These are phyloP conservation scores for Aradus depressus DNA, from an alignment of 2,888 invertebrate species.

Conservation along the genomic window DNA sequence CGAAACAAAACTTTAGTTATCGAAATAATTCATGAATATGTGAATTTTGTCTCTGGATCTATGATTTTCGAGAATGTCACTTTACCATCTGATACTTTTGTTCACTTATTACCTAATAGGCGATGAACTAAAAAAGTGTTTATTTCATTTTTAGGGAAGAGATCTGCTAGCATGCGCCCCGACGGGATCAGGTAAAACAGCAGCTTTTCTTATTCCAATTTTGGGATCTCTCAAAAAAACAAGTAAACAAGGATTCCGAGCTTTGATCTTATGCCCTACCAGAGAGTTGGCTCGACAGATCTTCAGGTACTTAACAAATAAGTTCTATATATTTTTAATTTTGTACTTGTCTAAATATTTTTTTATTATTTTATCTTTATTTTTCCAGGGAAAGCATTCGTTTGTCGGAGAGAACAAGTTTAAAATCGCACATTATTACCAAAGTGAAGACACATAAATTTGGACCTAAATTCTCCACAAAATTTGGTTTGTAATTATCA, in stretches of 20 bases:
- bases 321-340: constrained; percentile 1
- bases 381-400: constrained; percentile 44
- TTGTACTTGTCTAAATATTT: too few species aligned
- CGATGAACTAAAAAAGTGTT: too few species aligned
- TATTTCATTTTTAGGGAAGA: constrained; percentile 39
- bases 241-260: constrained; percentile 64
- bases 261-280: constrained; percentile 83
- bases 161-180: constrained; percentile 90
- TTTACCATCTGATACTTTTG: too few species aligned
- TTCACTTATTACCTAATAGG: too few species aligned
- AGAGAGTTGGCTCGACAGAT: constrained; percentile 89
- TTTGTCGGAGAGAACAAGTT: constrained; percentile 59
- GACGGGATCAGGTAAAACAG: constrained; percentile 95
- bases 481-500: too few species aligned
- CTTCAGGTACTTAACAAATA: constrained; percentile 22
- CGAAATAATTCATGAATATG: too few species aligned
- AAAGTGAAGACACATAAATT: constrained; percentile 65
- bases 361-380: constrained; percentile 4
- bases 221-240: constrained; percentile 62
- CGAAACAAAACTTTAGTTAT: too few species aligned
- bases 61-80: too few species aligned
- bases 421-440: constrained; percentile 65
- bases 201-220: constrained; percentile 84
- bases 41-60: too few species aligned
- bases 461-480: constrained; percentile 58